phyloP scores from a whole-genome alignment of 2,113 vertebrate genomes.

The Pheucticus melanocephalus region DNA sequence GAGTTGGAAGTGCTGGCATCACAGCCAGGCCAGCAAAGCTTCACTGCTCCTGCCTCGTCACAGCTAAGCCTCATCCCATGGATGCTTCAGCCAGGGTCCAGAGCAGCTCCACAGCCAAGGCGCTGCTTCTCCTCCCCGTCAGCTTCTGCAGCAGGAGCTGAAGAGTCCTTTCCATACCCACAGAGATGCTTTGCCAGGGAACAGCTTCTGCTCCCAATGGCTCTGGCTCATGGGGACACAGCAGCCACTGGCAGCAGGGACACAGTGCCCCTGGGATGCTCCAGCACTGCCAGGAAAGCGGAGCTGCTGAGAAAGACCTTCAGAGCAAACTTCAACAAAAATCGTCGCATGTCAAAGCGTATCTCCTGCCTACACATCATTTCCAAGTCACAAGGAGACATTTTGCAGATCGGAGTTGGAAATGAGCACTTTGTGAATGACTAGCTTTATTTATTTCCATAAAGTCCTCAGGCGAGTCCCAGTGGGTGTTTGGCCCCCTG shows the following conservation, averaged over 20 bases:
- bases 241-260: background rate
- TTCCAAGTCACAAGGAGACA: background rate
- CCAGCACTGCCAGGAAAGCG: background rate
- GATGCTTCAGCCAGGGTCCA: background rate
- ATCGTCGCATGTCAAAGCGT: background rate
- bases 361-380: background rate
- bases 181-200: background rate
- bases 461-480: background rate
- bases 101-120: background rate
- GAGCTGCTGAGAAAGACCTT: background rate
- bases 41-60: accelerated
- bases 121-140: background rate
- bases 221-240: background rate
- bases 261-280: background rate
- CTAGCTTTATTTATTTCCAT: background rate
- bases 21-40: background rate
- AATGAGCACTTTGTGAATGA: constrained; percentile 3
- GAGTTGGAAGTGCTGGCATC: background rate
- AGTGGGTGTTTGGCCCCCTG: background rate
- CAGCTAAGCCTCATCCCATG: background rate
- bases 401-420: background rate
- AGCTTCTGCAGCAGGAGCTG: background rate
- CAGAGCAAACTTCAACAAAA: background rate
- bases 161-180: background rate
- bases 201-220: background rate